Base-by-base conservation (phyloP, 1,140 invertebrate species). In the Planococcus citri region DNA sequence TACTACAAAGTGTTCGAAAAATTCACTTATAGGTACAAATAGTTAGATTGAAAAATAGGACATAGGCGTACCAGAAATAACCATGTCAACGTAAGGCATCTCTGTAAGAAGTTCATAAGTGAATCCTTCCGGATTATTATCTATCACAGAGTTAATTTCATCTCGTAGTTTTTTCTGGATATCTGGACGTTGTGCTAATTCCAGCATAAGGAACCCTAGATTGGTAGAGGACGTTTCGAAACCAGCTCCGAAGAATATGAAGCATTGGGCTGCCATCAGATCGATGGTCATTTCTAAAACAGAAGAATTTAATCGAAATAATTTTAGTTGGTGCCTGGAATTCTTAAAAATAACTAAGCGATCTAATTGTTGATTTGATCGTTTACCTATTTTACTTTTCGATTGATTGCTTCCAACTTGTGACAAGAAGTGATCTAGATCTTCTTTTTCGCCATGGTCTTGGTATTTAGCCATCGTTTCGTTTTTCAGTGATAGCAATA, bases 151-250 rank as follows among this genome's bases (percentile, higher is more conserved):
- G 0, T 77, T 69, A 0, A 90, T 82, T 78, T 89, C 86, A 27
- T 79, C 73, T 1, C 83, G 74, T 0, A 85, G 69, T 70, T 76
- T 79, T 0, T 85, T 77, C 73, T 89, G 87, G 1, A 85, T 72
- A 8, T 81, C 77, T 17, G 76, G 79, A 74, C 85, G 75, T 27
- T 75, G 72, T 2, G 84, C 82, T 25, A 87, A 73, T 71, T 79
- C 77, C 37, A 77, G 79, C 0, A 80, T 69, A 4, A 76, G 73
- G 69, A 79, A 78, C 10, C 76, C 76, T 10, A 86, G 75, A 0
- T 82, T 76, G 3, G 77, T 76, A 1, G 82, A 79, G 2, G 83
- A 83, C 0, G 84, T 85, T 70, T 85, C 83, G 69, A 80, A 85
- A 27, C 83, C 83, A 67, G 82, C 82, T 2, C 80, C 3, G 69